Evolutionary conservation across 2,797 vertebrate genomes (phyloP).

Genomic region (Meda fulgida): DNA sequence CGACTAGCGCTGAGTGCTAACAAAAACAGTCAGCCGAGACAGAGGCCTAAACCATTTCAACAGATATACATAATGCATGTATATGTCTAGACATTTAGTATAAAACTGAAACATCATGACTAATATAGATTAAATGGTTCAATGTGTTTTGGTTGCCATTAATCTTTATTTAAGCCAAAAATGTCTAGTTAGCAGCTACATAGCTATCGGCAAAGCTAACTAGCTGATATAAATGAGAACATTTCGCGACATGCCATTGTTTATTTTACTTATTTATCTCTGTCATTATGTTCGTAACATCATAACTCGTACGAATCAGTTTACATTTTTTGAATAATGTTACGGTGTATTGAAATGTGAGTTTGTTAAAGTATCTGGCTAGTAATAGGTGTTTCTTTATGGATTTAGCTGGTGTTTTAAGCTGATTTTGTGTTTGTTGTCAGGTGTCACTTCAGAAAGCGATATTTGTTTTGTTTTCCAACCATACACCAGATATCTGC

Average conservation of each 20-base stretch:
- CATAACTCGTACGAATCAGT: background rate
- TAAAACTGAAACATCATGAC: background rate
- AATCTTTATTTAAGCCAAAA: background rate
- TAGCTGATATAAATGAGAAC: background rate
- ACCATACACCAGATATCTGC: background rate
- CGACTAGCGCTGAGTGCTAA: constrained; percentile 43
- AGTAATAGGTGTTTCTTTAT: constrained; percentile 25
- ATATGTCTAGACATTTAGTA: background rate
- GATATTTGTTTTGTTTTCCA: background rate
- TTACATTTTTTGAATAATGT: background rate
- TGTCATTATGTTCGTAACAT: background rate
- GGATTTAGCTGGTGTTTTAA: constrained; percentile 24
- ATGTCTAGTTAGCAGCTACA: constrained; percentile 24
- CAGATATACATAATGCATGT: no score
- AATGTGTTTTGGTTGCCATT: background rate
- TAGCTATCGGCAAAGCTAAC: constrained; percentile 36
- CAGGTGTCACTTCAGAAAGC: constrained; percentile 26
- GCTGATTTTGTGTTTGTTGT: constrained; percentile 6
- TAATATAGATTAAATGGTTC: background rate
- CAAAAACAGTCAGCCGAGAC: constrained; percentile 37
- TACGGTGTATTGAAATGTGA: background rate
- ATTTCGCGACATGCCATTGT: constrained; percentile 1
- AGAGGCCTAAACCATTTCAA: constrained; percentile 24
- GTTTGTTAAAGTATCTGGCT: constrained; percentile 5
- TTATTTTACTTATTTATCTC: background rate